Evolutionary conservation across 2,113 vertebrate species (phyloP).

Genomic region (Micromys minutus): DNA sequence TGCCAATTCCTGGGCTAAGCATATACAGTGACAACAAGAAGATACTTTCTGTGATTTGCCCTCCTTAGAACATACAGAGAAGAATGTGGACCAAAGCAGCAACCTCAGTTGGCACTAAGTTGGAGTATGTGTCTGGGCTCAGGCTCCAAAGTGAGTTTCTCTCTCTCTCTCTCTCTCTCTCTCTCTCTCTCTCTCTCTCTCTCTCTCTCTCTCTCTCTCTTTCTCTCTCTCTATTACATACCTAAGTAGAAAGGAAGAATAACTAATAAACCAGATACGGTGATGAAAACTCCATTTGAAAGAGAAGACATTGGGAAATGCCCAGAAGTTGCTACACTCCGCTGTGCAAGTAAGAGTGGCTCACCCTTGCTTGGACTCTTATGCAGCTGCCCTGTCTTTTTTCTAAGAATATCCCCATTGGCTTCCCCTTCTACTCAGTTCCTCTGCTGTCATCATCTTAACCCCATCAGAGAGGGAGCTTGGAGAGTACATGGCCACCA

Average conservation of each 20-base stretch:
- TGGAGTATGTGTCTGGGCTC: not conserved
- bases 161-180: not conserved
- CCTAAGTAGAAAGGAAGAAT: slow-evolving; percentile 4
- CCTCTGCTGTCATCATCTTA: not conserved
- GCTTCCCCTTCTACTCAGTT: not conserved
- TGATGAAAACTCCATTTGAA: not conserved
- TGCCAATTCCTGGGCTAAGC: too few relatives aligned
- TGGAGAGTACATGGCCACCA: not conserved
- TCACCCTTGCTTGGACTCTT: not conserved
- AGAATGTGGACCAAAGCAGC: not conserved
- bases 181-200: not conserved
- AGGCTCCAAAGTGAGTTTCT: not conserved
- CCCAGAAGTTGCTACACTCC: not conserved
- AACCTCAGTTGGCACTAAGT: not conserved
- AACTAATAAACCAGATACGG: not conserved
- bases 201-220: not conserved
- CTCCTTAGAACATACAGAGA: not conserved
- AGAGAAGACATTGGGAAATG: not conserved
- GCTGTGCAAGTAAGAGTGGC: not conserved
- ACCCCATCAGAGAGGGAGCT: not conserved
- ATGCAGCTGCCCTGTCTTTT: not conserved
- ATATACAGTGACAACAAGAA: not conserved
- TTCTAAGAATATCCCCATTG: not conserved
- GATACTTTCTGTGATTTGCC: not conserved
- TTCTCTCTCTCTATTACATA: not conserved